Evolutionary conservation across 2,888 invertebrate species (phyloP), one percentile per base, ranked within the genome.

Genomic region (Lottia gigantea): DNA sequence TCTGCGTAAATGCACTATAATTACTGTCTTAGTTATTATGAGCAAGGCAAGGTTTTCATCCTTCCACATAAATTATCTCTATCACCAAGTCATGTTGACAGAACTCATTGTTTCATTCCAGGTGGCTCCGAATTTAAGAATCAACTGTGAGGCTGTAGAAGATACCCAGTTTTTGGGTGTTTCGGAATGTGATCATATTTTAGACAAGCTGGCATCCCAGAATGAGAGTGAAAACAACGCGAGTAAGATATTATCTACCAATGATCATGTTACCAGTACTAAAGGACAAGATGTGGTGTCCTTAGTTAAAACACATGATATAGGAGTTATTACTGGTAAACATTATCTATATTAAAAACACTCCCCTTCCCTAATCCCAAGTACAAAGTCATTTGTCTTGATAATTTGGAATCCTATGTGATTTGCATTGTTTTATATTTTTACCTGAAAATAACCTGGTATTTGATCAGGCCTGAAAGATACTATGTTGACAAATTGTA

Each of bases 151-250:
- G 19, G 23, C 19, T 55, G 11, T 55, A 55, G 55, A 19, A 19
- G 55, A 55, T 19, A 23, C 55, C 55, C 55, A 55, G 11, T 19
- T 55, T 23, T 12, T 23, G 55, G 55, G 55, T 55, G 55, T 65
- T 65, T 40, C 45, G 64, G 68, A 55, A 72, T 72, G 72, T 61
- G 66, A 66, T 66, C 40, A 62, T 46, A 40, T 63, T 46, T 66
- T 69, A 62, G 72, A 67, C 72, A 72, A 72, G 66, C 72, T 72
- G 72, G 72, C 72, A 69, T 69, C 72, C 66, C 69, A 72, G 66
- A 67, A 70, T 63, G 25, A 64, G 55, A 46, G 45, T 25, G 64
- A 55, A 25, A 26, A 19, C 61, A 40, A 46, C 46, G 55, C 68
- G 14, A 47, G 16, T 55, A 45, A 55, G 26, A 46, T 16, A 16